A percentile compares a stretch with the other conserved stretches of the same genome.
Evolutionary conservation across 2,113 vertebrate genomes (phyloP).

Genomic region (Dicaeum eximium): DNA sequence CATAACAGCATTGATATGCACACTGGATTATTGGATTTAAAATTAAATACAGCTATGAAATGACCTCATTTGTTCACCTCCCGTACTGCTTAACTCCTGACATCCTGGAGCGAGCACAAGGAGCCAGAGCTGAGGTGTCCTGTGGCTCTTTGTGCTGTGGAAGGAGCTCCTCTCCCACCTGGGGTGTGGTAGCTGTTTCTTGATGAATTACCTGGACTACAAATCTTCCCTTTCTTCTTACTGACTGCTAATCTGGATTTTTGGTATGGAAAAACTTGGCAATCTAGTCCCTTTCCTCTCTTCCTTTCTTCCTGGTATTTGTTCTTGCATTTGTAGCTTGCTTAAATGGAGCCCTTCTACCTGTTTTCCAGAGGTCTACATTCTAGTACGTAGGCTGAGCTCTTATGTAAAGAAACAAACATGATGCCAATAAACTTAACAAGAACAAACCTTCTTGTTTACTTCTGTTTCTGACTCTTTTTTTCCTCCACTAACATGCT

Average conservation of each 20-base stretch:
- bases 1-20: constrained; percentile 66
- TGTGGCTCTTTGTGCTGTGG: constrained; percentile 54
- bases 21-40: constrained; percentile 71
- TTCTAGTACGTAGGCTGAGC: constrained; percentile 75
- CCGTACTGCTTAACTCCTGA: constrained; percentile 46
- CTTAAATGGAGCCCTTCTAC: constrained; percentile 72
- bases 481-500: not conserved
- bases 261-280: constrained; percentile 68
- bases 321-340: constrained; percentile 76
- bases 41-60: constrained; percentile 70
- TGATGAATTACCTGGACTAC: constrained; percentile 50
- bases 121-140: constrained; percentile 44
- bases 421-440: constrained; percentile 84
- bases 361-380: constrained; percentile 69
- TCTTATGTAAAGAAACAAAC: constrained; percentile 82
- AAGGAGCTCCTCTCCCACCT: constrained; percentile 56
- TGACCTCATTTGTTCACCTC: constrained; percentile 46
- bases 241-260: constrained; percentile 62
- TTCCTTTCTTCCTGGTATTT: constrained; percentile 65
- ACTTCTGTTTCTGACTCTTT: constrained; percentile 56
- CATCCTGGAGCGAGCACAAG: constrained; percentile 38
- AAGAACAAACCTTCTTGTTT: constrained; percentile 70
- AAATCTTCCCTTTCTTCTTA: constrained; percentile 27
- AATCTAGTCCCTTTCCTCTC: constrained; percentile 59
- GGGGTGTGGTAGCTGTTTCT: constrained; percentile 60